A percentile compares a stretch with the other conserved stretches of the same genome.
Evolutionary conservation across 2,113 vertebrate genomes (phyloP).

Genomic region (Micronycteris hirsuta): DNA sequence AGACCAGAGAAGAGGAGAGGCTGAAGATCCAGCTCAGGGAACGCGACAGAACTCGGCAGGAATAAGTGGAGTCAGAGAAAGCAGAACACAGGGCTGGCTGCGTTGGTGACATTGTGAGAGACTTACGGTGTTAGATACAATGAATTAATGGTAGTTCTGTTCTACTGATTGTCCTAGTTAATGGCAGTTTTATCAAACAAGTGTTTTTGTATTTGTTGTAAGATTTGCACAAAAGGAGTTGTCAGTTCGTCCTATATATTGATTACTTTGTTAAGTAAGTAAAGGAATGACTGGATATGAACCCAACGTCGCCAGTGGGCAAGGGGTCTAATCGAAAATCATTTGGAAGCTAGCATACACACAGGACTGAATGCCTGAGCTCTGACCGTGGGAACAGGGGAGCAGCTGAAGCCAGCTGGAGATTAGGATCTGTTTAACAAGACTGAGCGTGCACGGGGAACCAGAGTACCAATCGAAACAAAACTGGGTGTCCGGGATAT

Average conservation of each 20-base stretch:
- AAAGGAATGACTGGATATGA: neutral
- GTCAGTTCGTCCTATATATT: neutral
- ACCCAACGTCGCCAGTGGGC: neutral
- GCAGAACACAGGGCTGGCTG: neutral
- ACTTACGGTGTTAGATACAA: neutral
- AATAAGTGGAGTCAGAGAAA: neutral
- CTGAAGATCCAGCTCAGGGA: neutral
- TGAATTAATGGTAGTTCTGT: neutral
- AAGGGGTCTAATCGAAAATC: neutral
- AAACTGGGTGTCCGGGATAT: conserved; percentile 28
- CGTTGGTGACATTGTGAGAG: neutral
- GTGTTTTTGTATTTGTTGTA: conserved; percentile 6
- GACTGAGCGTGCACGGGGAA: conserved; percentile 44
- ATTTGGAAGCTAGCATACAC: neutral
- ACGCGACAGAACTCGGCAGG: neutral
- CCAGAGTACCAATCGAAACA: conserved; percentile 25
- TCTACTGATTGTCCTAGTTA: neutral
- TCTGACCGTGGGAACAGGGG: conserved; percentile 48
- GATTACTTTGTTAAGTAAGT: conserved; percentile 1
- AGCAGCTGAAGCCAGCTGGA: conserved; percentile 1
- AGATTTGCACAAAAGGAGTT: neutral
- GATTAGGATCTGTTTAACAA: conserved; percentile 61
- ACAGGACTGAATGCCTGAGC: neutral
- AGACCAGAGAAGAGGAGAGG: neutral
- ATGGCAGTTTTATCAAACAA: conserved; percentile 28